Evolutionary conservation across 2,888 invertebrate genomes (phyloP), one percentile per base, ranked within the genome.

Genomic region (Epistrophella euchroma): DNA sequence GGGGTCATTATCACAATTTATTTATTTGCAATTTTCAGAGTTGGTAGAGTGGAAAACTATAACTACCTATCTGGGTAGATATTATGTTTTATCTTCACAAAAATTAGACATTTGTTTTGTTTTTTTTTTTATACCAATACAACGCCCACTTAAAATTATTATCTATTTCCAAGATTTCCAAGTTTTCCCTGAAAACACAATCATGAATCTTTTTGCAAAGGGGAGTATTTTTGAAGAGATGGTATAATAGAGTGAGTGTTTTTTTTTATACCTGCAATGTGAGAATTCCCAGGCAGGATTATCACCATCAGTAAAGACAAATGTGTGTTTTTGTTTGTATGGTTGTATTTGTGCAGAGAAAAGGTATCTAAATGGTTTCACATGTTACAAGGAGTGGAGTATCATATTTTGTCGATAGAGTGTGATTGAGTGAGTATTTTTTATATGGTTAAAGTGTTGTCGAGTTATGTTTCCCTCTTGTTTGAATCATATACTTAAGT

Each of bases 221-320:
- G 17, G 17, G 45, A 45, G 17, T n/a, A 45, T 6, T 13, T 17
- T 28, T 11, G 19, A 50, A 19, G 37, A 37, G 22, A 1, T n/a
- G 13, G 28, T 60, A 9, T 4, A 47, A 25, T 52, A 25, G 28
- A 40, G 45, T 64, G 43, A 64, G n/a, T 56, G 11, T 11, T 37
- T n/a, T 22, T n/a, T 22, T 22, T 32, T 43, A 68, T 76, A 72
- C 80, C 76, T 85, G 85, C 80, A 76, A 72, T 80, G 62, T 73
- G 80, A 76, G 80, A 81, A 85, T 80, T 81, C 85, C 85, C 85
- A 80, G 85, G 85, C 80, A 80, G 85, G 73, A 85, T 76, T 60
- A 72, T 28, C 60, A 11, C 9, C 11, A 11, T 11, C 35, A 35
- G 37, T 13, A 68, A 15, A 5, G 17, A 43, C 40, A 52, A 25